phyloP scores from a whole-genome alignment of 2,888 invertebrate species.

The Pantelozetes paolii region DNA sequence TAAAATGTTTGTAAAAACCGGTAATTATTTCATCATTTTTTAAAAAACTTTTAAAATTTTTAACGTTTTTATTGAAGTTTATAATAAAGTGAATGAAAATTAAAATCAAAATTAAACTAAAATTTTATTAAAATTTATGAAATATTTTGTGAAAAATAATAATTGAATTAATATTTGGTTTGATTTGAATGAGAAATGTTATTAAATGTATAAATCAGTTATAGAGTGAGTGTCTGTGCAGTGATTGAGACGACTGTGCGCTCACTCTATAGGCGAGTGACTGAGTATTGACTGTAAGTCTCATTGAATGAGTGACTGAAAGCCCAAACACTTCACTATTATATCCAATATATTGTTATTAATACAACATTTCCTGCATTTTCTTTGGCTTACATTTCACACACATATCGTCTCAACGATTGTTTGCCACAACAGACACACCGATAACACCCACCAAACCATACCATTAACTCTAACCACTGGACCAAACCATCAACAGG shows the following conservation, averaged over 20 bases:
- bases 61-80: no score
- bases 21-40: no score
- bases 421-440: conserved; percentile 15
- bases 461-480: not conserved
- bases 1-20: no score
- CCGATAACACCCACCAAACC: not conserved
- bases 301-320: no score
- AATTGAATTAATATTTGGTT: no score
- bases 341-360: not conserved
- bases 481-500: not conserved
- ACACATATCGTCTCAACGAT: not conserved
- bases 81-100: no score
- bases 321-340: no score
- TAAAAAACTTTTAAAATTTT: no score
- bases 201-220: not conserved
- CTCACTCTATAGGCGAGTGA: not conserved
- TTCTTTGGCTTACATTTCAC: conserved; percentile 2
- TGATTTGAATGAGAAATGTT: not conserved
- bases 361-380: conserved; percentile 6
- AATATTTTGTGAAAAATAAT: no score
- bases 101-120: no score
- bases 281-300: not conserved
- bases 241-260: not conserved
- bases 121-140: no score
- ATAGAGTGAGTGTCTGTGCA: not conserved